Base-by-base conservation (phyloP, 2,113 vertebrate genomes). In the Pogona vitticeps region DNA sequence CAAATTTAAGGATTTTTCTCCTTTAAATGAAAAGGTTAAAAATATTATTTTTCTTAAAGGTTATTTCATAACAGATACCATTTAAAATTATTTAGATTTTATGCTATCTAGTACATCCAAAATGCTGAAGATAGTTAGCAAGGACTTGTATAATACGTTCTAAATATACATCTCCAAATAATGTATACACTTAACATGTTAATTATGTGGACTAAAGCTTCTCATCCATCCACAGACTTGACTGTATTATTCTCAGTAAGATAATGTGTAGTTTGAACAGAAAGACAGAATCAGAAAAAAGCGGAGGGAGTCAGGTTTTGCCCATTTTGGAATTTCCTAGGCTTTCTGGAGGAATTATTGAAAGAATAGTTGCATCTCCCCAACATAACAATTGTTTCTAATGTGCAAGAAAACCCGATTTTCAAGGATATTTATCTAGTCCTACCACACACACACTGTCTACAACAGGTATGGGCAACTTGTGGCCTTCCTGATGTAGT, bases 1-100 rank as follows among this genome's bases (percentile, higher is more conserved):
- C 70, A 3, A 36, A 84, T 42, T 6, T 93, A 82, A 91, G 89
- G 85, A 89, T 93, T 90, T 91, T 36, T 82, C 21, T 26, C 28
- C 42, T 14, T 21, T 84, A 42, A 87, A 88, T 23, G 77, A 88
- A 73, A 87, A 84, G 46, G 46, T 52, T 83, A 83, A 28, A 68
- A 89, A 52, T 80, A 33, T 1, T 40, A 84, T 90, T 88, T 90
- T 73, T 52, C 63, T 76, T 28, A 71, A 58, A 38, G 17, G 38
- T 78, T 36, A 13, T 21, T 63, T 82, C 88, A 75, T 46, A 33
- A 79, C 40, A 18, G 86, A 1, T 33, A 8, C 56, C 78, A 87
- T 84, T 72, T 77, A 14, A 28, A 46, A 26, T 21, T 75, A 67
- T 61, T 65, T 38, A 80, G n/a, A 73, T 65, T n/a, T 40, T 73